A percentile compares a stretch with the other conserved stretches of the same genome.
These are phyloP conservation scores for Gymnoscopelus microlampas DNA, from an alignment of 2,797 vertebrate genomes.

Conservation along the genomic window DNA sequence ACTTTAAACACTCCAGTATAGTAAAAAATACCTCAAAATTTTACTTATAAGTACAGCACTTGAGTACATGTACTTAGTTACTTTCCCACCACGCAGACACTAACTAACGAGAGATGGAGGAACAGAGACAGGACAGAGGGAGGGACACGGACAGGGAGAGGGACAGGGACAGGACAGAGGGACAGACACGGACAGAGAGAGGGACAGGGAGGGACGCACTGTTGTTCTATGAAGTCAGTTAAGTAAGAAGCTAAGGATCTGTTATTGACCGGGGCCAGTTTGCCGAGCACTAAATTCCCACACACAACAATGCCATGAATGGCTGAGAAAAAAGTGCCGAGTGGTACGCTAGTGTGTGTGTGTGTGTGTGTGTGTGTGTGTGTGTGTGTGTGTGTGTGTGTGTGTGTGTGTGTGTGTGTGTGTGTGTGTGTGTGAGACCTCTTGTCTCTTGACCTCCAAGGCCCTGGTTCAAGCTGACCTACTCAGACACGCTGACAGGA, in stretches of 20 bases:
- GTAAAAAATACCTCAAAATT: not conserved
- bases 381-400: slow-evolving; percentile 38
- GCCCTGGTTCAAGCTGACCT: slow-evolving; percentile 60
- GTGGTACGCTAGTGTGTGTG: slow-evolving; percentile 15
- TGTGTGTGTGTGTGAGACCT: slow-evolving; percentile 48
- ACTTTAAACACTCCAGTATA: too few species aligned
- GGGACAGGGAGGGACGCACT: not conserved
- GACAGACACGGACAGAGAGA: slow-evolving; percentile 10
- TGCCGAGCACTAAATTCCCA: slow-evolving; percentile 80
- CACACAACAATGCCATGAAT: slow-evolving; percentile 77
- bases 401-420: slow-evolving; percentile 35
- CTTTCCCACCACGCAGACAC: not conserved
- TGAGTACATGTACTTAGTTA: slow-evolving; percentile 3
- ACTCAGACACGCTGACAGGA: slow-evolving; percentile 67
- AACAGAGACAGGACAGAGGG: not conserved
- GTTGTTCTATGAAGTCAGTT: slow-evolving; percentile 64
- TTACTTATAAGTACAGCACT: too few species aligned
- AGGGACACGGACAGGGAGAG: too few species aligned
- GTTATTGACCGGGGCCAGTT: slow-evolving; percentile 62
- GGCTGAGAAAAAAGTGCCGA: slow-evolving; percentile 69
- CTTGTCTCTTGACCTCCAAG: slow-evolving; percentile 72
- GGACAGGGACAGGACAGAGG: too few species aligned
- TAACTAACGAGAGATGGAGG: slow-evolving; percentile 1
- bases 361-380: too few species aligned
- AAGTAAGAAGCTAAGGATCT: slow-evolving; percentile 52